Base-by-base conservation (phyloP, 2,113 vertebrate species). In the Carettochelys insculpta region DNA sequence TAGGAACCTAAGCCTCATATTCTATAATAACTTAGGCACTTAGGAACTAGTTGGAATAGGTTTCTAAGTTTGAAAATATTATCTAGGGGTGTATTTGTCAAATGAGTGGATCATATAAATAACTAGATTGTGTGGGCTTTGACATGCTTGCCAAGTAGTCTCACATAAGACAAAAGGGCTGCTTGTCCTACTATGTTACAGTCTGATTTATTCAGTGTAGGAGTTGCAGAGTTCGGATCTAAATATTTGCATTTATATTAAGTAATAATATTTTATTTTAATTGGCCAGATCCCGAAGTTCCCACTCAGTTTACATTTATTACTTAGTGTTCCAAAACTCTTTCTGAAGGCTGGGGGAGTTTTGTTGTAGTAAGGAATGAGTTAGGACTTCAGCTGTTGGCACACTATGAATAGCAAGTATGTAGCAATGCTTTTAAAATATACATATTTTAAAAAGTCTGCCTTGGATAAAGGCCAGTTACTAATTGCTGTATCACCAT, bases 301-400 rank as follows among this genome's bases (percentile, higher is more conserved):
- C 27, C 50, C 45, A 13, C 2, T 5, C 41, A 54, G 4, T 84
- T 87, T 87, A 31, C 73, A 4, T 90, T 93, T 91, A 77, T 34
- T 65, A 47, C 45, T 45, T 82, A 52, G 45, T 84, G 43, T 86
- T 34, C 20, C 65, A 45, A 53, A 12, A 19, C 11, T 5, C 27
- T 86, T 90, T 22, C 17, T 86, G 77, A 90, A 88, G 52, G 34
- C 27, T 82, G n/a, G 75, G 82, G 89, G 89, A 85, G 80, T 38
- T n/a, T 87, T 84, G 61, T 31, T 92, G 16, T 6, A 53, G 75
- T 76, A 80, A 80, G 68, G 78, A 85, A 82, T 68, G 54, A 68
- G 53, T 80, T 48, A 77, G 53, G 29, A 29, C 83, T 45, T 91
- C 56, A 80, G 80, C 31, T 77, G 77, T 19, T 0, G 8, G n/a